A percentile compares a stretch with the other conserved stretches of the same genome.
phyloP scores from a whole-genome alignment of 2,797 vertebrate genomes.

The Pyrocephalus nanus region DNA sequence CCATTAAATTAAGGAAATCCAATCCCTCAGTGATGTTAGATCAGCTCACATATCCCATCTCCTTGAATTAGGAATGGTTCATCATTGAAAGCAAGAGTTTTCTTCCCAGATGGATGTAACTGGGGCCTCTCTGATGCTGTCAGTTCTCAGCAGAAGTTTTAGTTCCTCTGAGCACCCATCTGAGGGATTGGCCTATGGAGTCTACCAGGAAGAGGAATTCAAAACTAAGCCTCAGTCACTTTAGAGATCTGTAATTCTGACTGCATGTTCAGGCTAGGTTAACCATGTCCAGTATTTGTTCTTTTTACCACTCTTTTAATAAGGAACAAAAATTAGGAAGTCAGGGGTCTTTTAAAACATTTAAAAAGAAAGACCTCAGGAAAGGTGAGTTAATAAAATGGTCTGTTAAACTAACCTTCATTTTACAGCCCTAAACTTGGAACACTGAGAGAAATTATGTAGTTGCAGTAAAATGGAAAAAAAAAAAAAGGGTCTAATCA shows the following conservation, averaged over 20 bases:
- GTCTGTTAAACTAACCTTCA: neutral
- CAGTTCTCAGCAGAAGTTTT: neutral
- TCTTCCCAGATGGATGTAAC: neutral
- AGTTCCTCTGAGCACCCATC: neutral
- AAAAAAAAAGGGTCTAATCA: neutral
- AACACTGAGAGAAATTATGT: neutral
- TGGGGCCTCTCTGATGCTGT: neutral
- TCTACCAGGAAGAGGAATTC: neutral
- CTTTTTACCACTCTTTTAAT: neutral
- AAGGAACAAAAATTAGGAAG: neutral
- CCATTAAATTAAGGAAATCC: neutral
- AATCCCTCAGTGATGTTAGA: neutral
- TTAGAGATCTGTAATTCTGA: neutral
- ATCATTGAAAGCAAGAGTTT: neutral
- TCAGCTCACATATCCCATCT: neutral
- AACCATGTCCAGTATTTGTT: neutral
- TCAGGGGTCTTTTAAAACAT: neutral
- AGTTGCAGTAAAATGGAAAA: neutral
- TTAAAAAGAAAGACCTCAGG: neutral
- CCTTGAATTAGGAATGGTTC: neutral
- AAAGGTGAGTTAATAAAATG: constrained; percentile 5
- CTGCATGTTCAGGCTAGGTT: neutral
- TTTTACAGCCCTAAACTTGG: constrained; percentile 2
- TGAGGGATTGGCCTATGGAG: neutral
- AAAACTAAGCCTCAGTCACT: neutral